Evolutionary conservation across 2,113 vertebrate species (phyloP).

Genomic region (Micronycteris hirsuta): DNA sequence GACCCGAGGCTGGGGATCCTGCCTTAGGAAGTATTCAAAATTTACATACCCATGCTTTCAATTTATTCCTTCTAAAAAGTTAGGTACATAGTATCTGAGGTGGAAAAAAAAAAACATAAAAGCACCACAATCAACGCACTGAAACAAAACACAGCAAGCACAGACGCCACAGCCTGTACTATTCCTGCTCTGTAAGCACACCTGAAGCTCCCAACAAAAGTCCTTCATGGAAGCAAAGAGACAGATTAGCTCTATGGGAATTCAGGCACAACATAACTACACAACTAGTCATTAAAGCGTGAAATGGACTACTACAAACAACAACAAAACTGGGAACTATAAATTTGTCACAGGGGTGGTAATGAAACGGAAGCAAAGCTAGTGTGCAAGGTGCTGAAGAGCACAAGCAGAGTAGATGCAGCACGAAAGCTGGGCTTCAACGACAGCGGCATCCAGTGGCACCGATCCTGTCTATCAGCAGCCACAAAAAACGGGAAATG

Average conservation of each 20-base stretch:
- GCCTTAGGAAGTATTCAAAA: not conserved
- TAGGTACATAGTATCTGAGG: not conserved
- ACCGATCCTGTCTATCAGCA: not conserved
- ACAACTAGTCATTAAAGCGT: conserved; percentile 44
- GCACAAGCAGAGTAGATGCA: accelerated
- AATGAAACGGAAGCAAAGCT: not conserved
- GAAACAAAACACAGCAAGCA: not conserved
- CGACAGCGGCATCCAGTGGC: not conserved
- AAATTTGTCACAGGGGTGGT: not conserved
- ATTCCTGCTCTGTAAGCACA: not conserved
- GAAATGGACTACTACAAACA: conserved; percentile 10
- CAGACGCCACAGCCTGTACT: not conserved
- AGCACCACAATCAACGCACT: not conserved
- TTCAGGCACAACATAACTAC: conserved; percentile 28
- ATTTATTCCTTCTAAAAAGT: not conserved
- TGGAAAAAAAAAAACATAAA: not conserved
- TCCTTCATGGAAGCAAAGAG: not conserved
- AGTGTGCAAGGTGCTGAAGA: not conserved
- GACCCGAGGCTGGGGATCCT: no score
- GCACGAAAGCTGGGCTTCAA: not conserved
- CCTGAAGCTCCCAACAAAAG: conserved; percentile 32
- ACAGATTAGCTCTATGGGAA: conserved; percentile 2
- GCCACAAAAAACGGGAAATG: not conserved
- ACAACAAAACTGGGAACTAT: not conserved
- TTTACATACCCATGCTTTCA: not conserved